These are phyloP conservation scores for Ophion costatus DNA, from an alignment of 2,888 invertebrate species.

Conservation along the genomic window DNA sequence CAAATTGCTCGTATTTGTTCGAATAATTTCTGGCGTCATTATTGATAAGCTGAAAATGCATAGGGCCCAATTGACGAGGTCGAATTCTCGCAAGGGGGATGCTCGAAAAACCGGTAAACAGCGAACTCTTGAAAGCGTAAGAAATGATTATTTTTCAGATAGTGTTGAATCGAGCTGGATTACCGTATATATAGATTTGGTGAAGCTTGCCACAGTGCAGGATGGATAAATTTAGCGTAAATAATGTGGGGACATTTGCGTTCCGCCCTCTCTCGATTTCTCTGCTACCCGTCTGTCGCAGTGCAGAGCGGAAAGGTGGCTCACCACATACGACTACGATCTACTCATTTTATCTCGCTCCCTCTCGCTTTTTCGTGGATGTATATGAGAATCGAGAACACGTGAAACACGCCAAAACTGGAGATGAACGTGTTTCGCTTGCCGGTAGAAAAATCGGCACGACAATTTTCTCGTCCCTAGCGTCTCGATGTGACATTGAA, in stretches of 20 bases:
- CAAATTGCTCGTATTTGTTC: neutral
- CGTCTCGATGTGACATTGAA: constrained; percentile 8
- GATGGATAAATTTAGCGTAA: constrained; percentile 80
- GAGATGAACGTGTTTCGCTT: constrained; percentile 53
- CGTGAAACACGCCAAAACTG: constrained; percentile 46
- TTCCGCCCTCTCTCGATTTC: constrained; percentile 58
- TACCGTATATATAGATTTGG: constrained; percentile 27
- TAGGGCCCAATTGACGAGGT: neutral
- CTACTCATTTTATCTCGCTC: constrained; percentile 10
- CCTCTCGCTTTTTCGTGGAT: neutral
- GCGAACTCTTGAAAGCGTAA: neutral
- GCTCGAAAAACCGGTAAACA: neutral
- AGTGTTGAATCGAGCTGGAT: neutral
- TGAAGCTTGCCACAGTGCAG: constrained; percentile 31
- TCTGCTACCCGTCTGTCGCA: constrained; percentile 56
- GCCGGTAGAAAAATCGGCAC: constrained; percentile 4
- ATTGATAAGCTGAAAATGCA: neutral
- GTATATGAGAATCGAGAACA: constrained; percentile 29
- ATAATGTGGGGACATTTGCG: constrained; percentile 77
- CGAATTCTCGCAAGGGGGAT: no score
- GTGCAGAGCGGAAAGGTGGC: constrained; percentile 56
- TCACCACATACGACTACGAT: constrained; percentile 28
- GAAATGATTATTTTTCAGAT: neutral
- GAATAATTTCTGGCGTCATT: no score
- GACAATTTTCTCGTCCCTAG: neutral